These are phyloP conservation scores for Urocitellus parryii DNA, from an alignment of 2,113 vertebrate genomes.

Conservation along the genomic window DNA sequence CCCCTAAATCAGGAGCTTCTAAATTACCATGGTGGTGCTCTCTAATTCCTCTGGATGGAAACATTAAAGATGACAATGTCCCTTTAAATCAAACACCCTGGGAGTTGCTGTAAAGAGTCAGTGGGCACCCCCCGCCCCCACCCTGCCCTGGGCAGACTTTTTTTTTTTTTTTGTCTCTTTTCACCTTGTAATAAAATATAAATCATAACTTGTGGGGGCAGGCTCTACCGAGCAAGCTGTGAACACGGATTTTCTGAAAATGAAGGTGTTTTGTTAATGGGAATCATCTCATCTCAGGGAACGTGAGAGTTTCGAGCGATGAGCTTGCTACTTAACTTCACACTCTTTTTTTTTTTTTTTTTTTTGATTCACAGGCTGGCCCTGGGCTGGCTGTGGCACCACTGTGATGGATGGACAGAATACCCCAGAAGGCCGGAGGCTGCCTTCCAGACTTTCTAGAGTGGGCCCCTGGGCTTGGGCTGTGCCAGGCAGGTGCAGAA, in stretches of 20 bases:
- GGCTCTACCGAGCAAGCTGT: conserved; percentile 58
- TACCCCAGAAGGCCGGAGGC: rapidly evolving
- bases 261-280: conserved; percentile 76
- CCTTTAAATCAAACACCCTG: conserved; percentile 78
- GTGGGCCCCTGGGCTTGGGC: background rate
- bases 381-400: background rate
- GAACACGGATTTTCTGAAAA: conserved; percentile 72
- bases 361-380: background rate
- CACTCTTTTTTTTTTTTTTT: conserved; percentile 9
- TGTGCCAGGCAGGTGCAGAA: background rate
- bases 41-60: conserved; percentile 78
- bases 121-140: background rate
- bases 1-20: conserved; percentile 81
- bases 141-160: background rate
- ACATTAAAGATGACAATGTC: conserved; percentile 79
- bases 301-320: background rate
- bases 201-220: conserved; percentile 70
- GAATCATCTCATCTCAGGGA: conserved; percentile 55
- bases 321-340: conserved; percentile 70
- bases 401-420: background rate
- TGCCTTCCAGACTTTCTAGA: background rate
- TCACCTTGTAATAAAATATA: conserved; percentile 77
- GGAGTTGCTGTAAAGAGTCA: conserved; percentile 60
- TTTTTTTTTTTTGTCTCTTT: conserved; percentile 36
- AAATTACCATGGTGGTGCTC: conserved; percentile 65